These are phyloP conservation scores for Melolontha melolontha DNA, from an alignment of 2,888 invertebrate genomes.

Conservation along the genomic window DNA sequence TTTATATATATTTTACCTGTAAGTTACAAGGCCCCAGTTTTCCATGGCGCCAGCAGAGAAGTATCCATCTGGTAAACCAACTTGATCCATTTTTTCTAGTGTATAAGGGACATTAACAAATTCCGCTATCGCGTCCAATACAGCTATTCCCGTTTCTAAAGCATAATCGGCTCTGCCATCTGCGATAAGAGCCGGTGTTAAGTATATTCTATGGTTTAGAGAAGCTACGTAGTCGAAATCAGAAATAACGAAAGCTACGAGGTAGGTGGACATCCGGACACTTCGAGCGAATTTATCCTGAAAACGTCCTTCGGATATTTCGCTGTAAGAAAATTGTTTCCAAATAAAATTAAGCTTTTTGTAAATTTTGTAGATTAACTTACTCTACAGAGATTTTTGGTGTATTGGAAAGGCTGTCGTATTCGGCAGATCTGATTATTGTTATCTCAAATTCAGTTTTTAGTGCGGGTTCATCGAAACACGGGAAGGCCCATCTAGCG, in stretches of 20 bases:
- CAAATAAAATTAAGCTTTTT: no score
- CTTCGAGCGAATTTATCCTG: slow-evolving; percentile 51
- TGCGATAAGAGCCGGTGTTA: slow-evolving; percentile 49
- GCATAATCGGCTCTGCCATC: slow-evolving; percentile 63
- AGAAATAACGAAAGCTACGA: slow-evolving; percentile 83
- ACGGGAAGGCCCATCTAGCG: slow-evolving; percentile 75
- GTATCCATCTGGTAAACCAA: slow-evolving; percentile 78
- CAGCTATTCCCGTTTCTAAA: slow-evolving; percentile 63
- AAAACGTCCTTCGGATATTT: slow-evolving; percentile 9
- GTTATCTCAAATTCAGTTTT: slow-evolving; percentile 50
- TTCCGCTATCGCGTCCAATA: slow-evolving; percentile 67
- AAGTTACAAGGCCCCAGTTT: slow-evolving; percentile 92
- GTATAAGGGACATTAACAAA: slow-evolving; percentile 70
- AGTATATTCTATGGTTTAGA: slow-evolving; percentile 6
- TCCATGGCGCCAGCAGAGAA: slow-evolving; percentile 92
- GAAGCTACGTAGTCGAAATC: slow-evolving; percentile 69
- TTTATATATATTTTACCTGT: no score
- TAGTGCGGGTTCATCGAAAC: slow-evolving; percentile 75
- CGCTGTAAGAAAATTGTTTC: background rate
- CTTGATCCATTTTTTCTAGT: slow-evolving; percentile 78
- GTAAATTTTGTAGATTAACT: background rate
- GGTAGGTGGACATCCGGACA: slow-evolving; percentile 81
- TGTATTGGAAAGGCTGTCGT: slow-evolving; percentile 28
- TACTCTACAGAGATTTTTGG: background rate
- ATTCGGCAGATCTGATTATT: slow-evolving; percentile 23